Percentiles rank a stretch among this genome's conserved stretches.
phyloP scores from a whole-genome alignment of 1,140 invertebrate species.

The Acyrthosiphon pisum region DNA sequence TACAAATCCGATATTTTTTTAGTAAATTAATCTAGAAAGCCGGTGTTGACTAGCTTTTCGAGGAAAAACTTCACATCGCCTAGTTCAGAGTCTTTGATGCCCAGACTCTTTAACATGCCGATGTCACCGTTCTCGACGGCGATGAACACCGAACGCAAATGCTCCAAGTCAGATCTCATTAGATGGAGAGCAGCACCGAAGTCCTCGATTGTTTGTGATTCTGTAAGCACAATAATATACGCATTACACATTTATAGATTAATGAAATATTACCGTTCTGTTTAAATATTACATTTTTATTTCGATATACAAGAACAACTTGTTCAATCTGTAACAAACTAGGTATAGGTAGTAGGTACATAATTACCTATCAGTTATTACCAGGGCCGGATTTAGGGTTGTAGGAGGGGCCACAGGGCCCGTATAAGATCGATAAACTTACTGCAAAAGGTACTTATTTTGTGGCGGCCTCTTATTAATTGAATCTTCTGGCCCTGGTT shows the following conservation, averaged over 20 bases:
- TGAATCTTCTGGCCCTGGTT: too few species aligned
- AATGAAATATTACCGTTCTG: not conserved
- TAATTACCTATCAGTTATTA: too few species aligned
- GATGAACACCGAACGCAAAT: slow-evolving; percentile 92
- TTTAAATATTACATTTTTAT: not conserved
- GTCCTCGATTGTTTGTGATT: slow-evolving; percentile 95
- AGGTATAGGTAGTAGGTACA: not conserved
- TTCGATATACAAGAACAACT: not conserved
- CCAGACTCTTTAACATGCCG: slow-evolving; percentile 90
- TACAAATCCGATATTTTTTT: slow-evolving; percentile 40
- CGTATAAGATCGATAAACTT: too few species aligned
- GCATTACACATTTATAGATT: not conserved
- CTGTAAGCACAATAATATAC: slow-evolving; percentile 67
- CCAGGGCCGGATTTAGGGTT: too few species aligned
- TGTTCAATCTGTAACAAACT: not conserved
- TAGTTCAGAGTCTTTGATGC: slow-evolving; percentile 93
- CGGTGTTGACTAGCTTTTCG: slow-evolving; percentile 94
- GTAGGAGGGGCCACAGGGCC: too few species aligned
- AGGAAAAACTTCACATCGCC: slow-evolving; percentile 98
- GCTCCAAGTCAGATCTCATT: slow-evolving; percentile 87
- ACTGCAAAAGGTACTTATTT: too few species aligned
- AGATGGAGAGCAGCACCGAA: slow-evolving; percentile 86
- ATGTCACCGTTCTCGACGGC: slow-evolving; percentile 95
- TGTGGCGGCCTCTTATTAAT: too few species aligned
- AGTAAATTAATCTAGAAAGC: slow-evolving; percentile 82